Percentiles rank a stretch among this genome's conserved stretches.
Conservation (phyloP, 2,797 vertebrate species). For the Accipiter superciliosus region DNA sequence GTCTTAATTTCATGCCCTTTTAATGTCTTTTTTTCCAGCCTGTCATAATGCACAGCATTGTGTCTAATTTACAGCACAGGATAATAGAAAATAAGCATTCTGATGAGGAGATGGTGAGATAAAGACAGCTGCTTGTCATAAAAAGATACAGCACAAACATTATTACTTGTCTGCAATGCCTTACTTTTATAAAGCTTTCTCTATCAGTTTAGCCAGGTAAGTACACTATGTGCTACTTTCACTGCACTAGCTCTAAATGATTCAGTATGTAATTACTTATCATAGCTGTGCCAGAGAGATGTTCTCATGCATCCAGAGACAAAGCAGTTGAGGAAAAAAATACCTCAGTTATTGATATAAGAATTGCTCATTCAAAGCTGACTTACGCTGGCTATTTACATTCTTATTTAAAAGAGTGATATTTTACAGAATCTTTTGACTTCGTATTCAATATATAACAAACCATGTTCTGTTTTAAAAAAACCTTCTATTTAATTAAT, state of each 20-base stretch:
- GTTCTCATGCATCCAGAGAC: neutral
- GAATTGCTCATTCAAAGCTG: neutral
- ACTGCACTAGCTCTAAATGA: neutral
- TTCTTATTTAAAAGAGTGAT: neutral
- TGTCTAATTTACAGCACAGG: neutral
- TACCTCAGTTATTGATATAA: neutral
- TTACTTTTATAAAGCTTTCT: neutral
- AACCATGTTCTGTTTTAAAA: neutral
- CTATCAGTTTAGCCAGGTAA: neutral
- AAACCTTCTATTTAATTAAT: neutral
- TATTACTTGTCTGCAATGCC: neutral
- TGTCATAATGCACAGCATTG: neutral
- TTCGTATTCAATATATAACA: neutral
- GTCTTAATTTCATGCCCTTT: neutral
- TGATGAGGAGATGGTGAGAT: neutral
- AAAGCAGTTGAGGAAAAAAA: neutral
- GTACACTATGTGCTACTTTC: neutral
- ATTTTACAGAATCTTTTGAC: neutral
- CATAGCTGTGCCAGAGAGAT: neutral
- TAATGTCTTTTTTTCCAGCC: neutral
- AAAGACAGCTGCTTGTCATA: neutral
- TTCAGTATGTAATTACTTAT: neutral
- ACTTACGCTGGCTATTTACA: neutral
- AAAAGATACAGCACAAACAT: neutral
- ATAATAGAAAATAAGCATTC: neutral